Conservation (phyloP, 2,797 vertebrate species). For the Phaenicophaeus curvirostris region DNA sequence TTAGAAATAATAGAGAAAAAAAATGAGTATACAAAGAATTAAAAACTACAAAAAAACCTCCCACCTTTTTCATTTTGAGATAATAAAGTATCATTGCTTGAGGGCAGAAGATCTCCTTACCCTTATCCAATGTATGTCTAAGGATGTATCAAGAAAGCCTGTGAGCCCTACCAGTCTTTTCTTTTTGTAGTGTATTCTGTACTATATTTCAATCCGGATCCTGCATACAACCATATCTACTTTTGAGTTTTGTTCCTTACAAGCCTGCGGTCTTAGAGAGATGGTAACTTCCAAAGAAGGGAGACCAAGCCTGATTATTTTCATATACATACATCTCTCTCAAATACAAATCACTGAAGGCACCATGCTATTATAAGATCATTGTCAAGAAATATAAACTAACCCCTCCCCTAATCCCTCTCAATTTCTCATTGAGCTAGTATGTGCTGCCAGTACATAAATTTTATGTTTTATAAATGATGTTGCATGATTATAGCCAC, state of each 20-base stretch:
- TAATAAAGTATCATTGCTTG: not conserved
- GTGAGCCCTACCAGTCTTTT: not conserved
- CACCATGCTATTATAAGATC: not conserved
- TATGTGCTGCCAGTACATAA: fast-evolving
- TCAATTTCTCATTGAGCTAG: too few species aligned
- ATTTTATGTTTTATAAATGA: fast-evolving
- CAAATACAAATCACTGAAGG: not conserved
- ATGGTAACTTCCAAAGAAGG: not conserved
- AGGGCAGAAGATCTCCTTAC: not conserved
- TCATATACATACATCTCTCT: not conserved
- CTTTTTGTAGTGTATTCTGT: not conserved
- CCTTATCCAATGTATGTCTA: not conserved
- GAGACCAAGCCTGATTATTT: not conserved
- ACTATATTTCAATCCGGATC: not conserved
- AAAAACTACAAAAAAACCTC: fast-evolving
- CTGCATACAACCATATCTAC: not conserved
- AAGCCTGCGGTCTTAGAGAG: not conserved
- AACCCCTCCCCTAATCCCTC: too few species aligned
- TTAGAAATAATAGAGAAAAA: not conserved
- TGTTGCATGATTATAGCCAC: not conserved
- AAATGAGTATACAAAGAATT: not conserved
- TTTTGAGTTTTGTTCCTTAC: not conserved
- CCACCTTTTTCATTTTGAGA: not conserved
- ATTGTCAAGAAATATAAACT: too few species aligned
- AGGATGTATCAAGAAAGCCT: not conserved